Evolutionary conservation across 2,797 vertebrate genomes (phyloP).

Genomic region (Pantherophis alleghaniensis): DNA sequence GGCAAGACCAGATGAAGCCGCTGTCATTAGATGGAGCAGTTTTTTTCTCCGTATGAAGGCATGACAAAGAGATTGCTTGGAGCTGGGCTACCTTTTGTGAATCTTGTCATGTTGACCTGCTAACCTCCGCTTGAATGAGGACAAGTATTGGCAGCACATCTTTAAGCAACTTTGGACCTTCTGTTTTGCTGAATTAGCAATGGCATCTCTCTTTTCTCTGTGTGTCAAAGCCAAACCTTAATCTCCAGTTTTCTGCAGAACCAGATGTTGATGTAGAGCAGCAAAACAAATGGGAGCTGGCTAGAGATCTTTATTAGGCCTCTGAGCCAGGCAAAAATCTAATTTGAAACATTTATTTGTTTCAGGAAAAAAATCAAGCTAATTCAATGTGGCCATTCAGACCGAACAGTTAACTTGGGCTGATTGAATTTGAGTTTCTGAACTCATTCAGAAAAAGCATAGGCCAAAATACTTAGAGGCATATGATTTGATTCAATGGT

Average conservation of each 20-base stretch:
- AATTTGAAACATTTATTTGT: neutral
- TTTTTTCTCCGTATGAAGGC: accelerated
- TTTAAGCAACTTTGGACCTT: neutral
- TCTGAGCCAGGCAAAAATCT: neutral
- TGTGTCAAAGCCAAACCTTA: neutral
- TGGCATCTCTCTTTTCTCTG: neutral
- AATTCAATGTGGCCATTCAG: neutral
- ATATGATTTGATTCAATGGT: neutral
- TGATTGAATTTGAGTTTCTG: neutral
- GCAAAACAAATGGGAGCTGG: neutral
- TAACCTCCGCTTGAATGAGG: neutral
- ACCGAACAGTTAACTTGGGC: neutral
- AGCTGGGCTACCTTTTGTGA: neutral
- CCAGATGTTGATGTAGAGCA: neutral
- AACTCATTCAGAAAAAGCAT: neutral
- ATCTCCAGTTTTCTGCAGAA: neutral
- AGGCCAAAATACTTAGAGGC: neutral
- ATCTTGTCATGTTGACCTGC: neutral
- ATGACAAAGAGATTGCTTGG: neutral
- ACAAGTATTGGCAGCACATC: neutral
- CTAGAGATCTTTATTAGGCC: neutral
- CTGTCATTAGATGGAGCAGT: conserved; percentile 26
- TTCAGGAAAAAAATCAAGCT: neutral
- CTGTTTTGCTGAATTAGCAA: neutral
- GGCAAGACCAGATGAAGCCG: conserved; percentile 28